phyloP scores from a whole-genome alignment of 1,140 invertebrate genomes.

The Pectinophora gossypiella region DNA sequence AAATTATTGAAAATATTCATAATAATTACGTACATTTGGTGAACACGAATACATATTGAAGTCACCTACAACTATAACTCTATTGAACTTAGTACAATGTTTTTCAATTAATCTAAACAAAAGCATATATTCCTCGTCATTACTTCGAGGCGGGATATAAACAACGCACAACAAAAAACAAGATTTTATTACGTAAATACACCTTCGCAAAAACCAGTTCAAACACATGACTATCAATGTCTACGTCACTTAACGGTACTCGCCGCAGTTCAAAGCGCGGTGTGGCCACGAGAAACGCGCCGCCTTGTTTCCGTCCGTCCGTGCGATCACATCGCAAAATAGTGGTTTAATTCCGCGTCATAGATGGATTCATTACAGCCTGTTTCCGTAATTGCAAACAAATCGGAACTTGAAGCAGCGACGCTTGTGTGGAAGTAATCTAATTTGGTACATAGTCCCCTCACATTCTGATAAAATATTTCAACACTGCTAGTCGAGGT shows the following conservation, averaged over 20 bases:
- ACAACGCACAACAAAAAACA: background rate
- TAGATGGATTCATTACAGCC: background rate
- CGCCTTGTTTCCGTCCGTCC: no score
- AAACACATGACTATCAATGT: background rate
- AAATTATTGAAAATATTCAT: conserved; percentile 3
- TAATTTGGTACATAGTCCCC: background rate
- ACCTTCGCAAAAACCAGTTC: background rate
- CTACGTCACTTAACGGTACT: background rate
- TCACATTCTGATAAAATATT: background rate
- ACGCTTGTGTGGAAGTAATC: background rate
- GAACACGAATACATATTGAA: conserved; percentile 6
- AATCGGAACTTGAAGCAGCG: background rate
- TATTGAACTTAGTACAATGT: conserved; percentile 4
- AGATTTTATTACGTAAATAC: background rate
- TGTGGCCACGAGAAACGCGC: no score
- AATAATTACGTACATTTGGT: background rate
- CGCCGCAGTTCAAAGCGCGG: background rate
- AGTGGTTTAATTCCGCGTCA: background rate
- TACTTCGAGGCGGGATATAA: conserved; percentile 1
- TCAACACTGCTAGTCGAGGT: background rate
- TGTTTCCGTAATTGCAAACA: no score
- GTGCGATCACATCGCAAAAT: background rate
- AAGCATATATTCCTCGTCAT: background rate
- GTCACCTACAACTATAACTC: background rate
- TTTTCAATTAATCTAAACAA: conserved; percentile 4